phyloP scores from a whole-genome alignment of 2,797 vertebrate genomes.

The Trachurus trachurus region DNA sequence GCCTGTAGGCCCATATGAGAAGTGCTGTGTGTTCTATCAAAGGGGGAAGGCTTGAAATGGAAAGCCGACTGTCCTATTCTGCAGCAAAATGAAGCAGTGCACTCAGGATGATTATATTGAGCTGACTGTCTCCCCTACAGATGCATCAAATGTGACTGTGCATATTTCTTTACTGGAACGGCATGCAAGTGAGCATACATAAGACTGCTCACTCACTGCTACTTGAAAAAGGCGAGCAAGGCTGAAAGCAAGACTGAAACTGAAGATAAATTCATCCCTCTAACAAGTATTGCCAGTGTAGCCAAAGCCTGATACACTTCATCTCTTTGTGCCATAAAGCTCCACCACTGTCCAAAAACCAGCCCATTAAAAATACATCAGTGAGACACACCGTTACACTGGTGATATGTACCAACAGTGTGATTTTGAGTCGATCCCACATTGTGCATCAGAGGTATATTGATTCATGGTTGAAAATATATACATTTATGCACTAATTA shows the following conservation, averaged over 20 bases:
- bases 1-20: slow-evolving; percentile 25
- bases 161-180: slow-evolving; percentile 36
- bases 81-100: slow-evolving; percentile 64
- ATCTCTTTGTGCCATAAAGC: background rate
- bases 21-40: slow-evolving; percentile 42
- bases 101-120: slow-evolving; percentile 69
- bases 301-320: background rate
- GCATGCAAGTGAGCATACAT: slow-evolving; percentile 6
- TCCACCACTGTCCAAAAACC: background rate
- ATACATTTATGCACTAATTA: background rate
- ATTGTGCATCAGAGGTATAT: background rate
- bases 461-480: background rate
- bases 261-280: background rate
- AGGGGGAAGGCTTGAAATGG: slow-evolving; percentile 47
- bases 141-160: slow-evolving; percentile 59
- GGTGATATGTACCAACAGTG: background rate
- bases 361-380: background rate
- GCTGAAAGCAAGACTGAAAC: background rate
- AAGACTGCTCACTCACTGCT: background rate
- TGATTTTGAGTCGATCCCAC: background rate
- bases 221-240: background rate
- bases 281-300: background rate
- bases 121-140: slow-evolving; percentile 42
- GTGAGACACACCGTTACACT: background rate
- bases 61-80: slow-evolving; percentile 41